Evolutionary conservation across 2,888 invertebrate species (phyloP), one percentile per base, ranked within the genome.

Genomic region (Marronus borbonicus): DNA sequence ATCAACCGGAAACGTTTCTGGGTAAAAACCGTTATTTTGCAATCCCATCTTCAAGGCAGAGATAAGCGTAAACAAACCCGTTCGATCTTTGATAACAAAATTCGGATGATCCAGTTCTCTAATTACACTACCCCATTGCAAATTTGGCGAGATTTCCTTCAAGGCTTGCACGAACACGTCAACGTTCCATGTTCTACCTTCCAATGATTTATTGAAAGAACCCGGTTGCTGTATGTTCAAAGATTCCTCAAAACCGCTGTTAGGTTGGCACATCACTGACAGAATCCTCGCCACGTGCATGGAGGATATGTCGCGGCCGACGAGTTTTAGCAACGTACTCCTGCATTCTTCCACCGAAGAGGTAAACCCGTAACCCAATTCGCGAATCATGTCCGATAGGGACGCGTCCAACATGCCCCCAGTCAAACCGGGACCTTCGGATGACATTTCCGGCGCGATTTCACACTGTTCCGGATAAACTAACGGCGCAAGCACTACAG

Each of bases 81-180:
- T 93, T 83, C 97, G 92, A 88, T 97, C 97, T 84, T 96, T 96
- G 8, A 98, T 92, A 31, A 94, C 88, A 86, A 99, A 98, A 83
- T 97, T 97, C 2, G 94, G 92, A 88, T 98, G 96, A 87, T 99
- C 99, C 55, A 99, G 89, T 89, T 97, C 97, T 80, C 93, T 89
- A 82, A 98, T 94, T 0, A 99, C 97, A 85, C 97, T 98, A 86
- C 95, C 95, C 98, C 98, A 98, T 84, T 94, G 94, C 79, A 98
- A 89, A 85, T 93, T 95, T 1, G 96, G 94, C 81, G 95, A 95
- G 81, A 96, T 90, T 87, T 98, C 98, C 87, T 97, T 96, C 36
- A 98, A 89, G n/a, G 96, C 94, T 87, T 96, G 96, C 58, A 98
- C 95, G 86, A 98, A 98, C 76, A 97, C 93, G 86, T 98, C 98